A percentile compares a stretch with the other conserved stretches of the same genome.
These are phyloP conservation scores for Anthophora plumipes DNA, from an alignment of 2,888 invertebrate species.

Conservation along the genomic window DNA sequence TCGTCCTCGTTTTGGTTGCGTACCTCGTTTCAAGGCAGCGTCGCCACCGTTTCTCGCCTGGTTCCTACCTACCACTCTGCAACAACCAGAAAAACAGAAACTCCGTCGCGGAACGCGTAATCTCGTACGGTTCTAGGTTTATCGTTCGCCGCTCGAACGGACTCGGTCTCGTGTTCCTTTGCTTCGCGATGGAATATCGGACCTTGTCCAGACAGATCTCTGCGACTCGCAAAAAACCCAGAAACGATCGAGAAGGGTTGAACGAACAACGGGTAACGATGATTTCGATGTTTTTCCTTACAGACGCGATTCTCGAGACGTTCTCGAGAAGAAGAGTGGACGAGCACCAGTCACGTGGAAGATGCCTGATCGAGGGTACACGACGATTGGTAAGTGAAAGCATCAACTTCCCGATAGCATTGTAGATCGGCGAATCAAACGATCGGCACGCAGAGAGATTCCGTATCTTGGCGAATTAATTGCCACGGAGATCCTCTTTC, in stretches of 20 bases:
- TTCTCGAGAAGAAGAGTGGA: too few species aligned
- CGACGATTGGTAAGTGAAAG: constrained; percentile 13
- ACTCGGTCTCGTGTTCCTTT: not conserved
- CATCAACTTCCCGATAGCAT: constrained; percentile 18
- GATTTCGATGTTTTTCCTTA: constrained; percentile 13
- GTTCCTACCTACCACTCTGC: constrained; percentile 77
- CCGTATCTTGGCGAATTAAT: constrained; percentile 17
- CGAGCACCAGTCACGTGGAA: not conserved
- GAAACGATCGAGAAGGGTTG: too few species aligned
- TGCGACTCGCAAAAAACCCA: constrained; percentile 2
- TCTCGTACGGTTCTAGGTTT: constrained; percentile 29
- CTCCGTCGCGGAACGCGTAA: constrained; percentile 36
- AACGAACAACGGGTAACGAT: not conserved
- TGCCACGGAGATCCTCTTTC: not conserved
- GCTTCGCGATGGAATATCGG: not conserved
- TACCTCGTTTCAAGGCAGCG: not conserved
- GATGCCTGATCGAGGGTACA: not conserved
- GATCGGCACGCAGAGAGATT: not conserved
- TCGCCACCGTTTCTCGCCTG: constrained; percentile 73
- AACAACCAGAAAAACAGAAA: constrained; percentile 71
- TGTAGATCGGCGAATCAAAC: constrained; percentile 3
- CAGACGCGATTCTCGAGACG: not conserved
- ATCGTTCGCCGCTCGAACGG: not conserved
- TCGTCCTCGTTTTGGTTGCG: constrained; percentile 46
- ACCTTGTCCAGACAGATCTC: constrained; percentile 4